These are phyloP conservation scores for Masticophis lateralis DNA, from an alignment of 2,797 vertebrate genomes.

Conservation along the genomic window DNA sequence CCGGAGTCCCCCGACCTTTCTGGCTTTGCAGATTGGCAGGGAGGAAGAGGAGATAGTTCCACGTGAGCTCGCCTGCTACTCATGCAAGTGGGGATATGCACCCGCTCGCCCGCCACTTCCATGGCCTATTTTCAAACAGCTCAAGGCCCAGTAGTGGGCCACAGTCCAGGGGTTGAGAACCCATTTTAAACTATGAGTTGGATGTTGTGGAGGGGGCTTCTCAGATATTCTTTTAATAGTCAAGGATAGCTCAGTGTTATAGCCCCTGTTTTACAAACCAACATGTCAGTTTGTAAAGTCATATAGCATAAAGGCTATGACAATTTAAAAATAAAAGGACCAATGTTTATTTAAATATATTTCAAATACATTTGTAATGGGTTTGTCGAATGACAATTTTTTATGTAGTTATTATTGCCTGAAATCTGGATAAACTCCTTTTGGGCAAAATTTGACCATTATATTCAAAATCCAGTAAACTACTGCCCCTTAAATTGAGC, in stretches of 20 bases:
- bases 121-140: not conserved
- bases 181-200: not conserved
- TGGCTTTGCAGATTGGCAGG: not conserved
- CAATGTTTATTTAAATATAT: slow-evolving; percentile 5
- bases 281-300: not conserved
- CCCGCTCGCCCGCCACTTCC: not conserved
- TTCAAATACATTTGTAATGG: not conserved
- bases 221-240: not conserved
- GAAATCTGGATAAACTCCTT: not conserved
- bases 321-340: not conserved
- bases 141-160: too few species aligned
- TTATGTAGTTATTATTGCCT: not conserved
- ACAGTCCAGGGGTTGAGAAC: not conserved
- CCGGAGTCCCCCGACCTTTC: not conserved
- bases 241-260: not conserved
- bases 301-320: not conserved
- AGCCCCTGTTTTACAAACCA: not conserved
- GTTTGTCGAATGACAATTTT: not conserved
- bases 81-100: not conserved
- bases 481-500: not conserved
- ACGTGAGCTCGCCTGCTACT: not conserved
- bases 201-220: not conserved
- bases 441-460: not conserved
- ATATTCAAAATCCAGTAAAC: not conserved
- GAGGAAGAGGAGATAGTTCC: not conserved